Evolutionary conservation across 2,888 invertebrate genomes (phyloP).

Genomic region (Mantis religiosa): DNA sequence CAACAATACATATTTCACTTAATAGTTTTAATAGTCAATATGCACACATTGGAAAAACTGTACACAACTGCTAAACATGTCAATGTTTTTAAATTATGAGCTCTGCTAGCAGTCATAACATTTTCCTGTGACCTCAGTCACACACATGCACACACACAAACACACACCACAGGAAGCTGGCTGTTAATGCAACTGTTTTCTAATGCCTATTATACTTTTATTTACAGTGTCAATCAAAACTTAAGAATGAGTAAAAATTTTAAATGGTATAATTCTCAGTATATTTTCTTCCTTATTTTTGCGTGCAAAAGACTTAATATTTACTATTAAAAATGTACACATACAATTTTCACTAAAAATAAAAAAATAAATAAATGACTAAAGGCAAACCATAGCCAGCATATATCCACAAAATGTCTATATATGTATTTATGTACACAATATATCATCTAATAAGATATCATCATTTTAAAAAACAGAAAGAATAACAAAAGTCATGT

Average conservation of each 20-base stretch:
- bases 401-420: not conserved
- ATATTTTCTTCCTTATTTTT: not conserved
- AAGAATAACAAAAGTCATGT: not conserved
- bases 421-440: not conserved
- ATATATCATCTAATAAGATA: not conserved
- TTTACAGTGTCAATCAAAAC: not conserved
- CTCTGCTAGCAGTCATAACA: not conserved
- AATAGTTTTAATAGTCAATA: not conserved
- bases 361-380: not conserved
- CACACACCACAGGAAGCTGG: not conserved
- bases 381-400: not conserved
- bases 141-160: too few species aligned
- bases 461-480: not conserved
- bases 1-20: not conserved
- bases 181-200: not conserved
- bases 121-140: not conserved
- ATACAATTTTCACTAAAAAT: not conserved
- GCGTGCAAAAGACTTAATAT: not conserved
- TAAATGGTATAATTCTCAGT: not conserved
- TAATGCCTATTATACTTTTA: not conserved
- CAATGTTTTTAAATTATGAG: not conserved
- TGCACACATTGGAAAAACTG: not conserved
- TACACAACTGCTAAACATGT: not conserved
- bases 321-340: slow-evolving; percentile 3
- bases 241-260: not conserved